A percentile compares a stretch with the other conserved stretches of the same genome.
These are phyloP conservation scores for Thalassarche chlororhynchos DNA, from an alignment of 2,113 vertebrate genomes.

Conservation along the genomic window DNA sequence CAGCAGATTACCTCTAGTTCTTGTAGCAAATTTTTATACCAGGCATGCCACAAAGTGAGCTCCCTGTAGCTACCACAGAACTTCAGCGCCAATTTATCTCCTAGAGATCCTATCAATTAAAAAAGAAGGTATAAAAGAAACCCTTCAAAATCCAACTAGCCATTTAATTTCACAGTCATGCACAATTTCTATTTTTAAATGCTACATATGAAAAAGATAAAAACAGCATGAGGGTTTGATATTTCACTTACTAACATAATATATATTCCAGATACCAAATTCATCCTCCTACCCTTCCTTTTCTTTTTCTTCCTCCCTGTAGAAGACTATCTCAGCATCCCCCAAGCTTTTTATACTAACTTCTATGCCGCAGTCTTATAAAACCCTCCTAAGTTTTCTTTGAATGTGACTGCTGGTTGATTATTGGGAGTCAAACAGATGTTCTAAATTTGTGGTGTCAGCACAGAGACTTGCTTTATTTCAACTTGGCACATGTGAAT, in stretches of 20 bases:
- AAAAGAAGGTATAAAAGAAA: background rate
- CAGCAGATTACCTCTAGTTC: background rate
- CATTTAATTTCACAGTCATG: background rate
- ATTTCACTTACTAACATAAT: background rate
- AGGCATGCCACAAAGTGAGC: background rate
- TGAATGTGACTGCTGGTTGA: background rate
- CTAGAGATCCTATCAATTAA: background rate
- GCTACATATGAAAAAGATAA: background rate
- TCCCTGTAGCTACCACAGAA: background rate
- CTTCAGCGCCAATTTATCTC: background rate
- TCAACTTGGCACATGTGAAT: background rate
- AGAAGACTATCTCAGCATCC: background rate
- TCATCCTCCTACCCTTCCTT: background rate
- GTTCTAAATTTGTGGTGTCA: background rate
- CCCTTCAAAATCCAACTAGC: background rate
- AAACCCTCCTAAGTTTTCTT: background rate
- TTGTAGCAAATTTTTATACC: background rate
- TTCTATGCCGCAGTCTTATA: background rate
- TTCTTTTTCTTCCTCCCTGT: background rate
- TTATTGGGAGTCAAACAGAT: background rate
- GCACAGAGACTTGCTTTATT: background rate
- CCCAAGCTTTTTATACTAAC: background rate
- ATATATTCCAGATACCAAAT: background rate
- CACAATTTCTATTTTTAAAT: background rate
- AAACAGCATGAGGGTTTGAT: background rate